Evolutionary conservation across 1,140 invertebrate genomes (phyloP), one percentile per base, ranked within the genome.

Genomic region (Anastrepha obliqua): DNA sequence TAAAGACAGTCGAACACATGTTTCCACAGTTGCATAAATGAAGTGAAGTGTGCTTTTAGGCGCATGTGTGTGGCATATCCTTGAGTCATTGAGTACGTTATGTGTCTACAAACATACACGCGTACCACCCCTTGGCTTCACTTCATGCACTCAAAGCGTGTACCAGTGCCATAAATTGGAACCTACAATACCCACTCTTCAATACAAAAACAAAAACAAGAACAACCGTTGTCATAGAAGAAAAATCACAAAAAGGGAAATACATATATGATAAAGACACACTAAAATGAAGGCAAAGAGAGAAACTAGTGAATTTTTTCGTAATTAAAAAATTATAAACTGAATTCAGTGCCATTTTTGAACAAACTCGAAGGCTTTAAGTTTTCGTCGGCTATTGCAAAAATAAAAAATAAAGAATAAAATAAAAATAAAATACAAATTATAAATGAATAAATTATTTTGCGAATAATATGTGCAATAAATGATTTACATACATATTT

Each of bases 91-190:
- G 13, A 17, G n/a, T 17, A 17, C 6, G 11, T 55, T 6, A 55
- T 5, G 51, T 5, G 51, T 62, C 11, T 17, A 4, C 15, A n/a
- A 13, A 62, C 60, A n/a, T 13, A 62, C 15, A 62, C n/a, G 9
- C 60, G n/a, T 4, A 62, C 51, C 51, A 13, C 64, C 1, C 62
- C 13, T 13, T 9, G 29, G n/a, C 64, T 67, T 39, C 70, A 2
- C 70, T 74, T 51, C 44, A 6, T 47, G 39, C 70, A 74, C 17
- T 74, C 5, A 74, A 42, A 81, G 20, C 74, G 47, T 81, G 74
- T 20, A 81, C 74, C 74, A 81, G 74, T 81, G 74, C 74, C 74
- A 81, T 81, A 81, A 81, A 81, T 81, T 81, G 74, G 74, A 81
- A 47, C 47, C 44, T 55, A 81, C 13, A 44, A 5, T 74, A 74